A percentile compares a stretch with the other conserved stretches of the same genome.
Evolutionary conservation across 2,888 invertebrate genomes (phyloP).

Genomic region (Phania funesta): DNA sequence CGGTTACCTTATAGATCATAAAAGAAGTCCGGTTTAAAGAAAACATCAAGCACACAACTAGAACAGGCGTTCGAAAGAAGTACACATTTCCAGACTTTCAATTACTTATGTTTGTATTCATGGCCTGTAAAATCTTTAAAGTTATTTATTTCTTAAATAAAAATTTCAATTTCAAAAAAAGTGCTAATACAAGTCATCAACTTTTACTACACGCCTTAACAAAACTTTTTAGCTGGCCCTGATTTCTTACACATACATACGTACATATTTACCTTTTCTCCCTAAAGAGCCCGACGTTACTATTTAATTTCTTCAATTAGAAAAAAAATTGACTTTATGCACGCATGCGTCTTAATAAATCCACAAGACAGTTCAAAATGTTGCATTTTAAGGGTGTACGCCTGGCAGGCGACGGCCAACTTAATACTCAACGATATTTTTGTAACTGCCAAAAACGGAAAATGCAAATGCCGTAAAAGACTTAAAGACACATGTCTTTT

Average conservation of each 20-base stretch:
- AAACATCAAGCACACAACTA: too few relatives aligned
- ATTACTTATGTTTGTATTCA: too few relatives aligned
- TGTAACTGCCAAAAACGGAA: conserved; percentile 20
- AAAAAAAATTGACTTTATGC: conserved; percentile 57
- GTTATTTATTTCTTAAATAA: too few relatives aligned
- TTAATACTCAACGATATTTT: conserved; percentile 27
- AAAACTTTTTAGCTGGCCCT: background rate
- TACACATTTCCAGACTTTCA: too few relatives aligned
- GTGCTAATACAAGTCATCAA: too few relatives aligned
- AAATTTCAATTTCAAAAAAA: too few relatives aligned
- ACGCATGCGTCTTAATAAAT: conserved; percentile 58
- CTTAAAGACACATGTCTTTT: conserved; percentile 52
- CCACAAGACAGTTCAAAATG: conserved; percentile 7
- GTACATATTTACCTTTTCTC: background rate
- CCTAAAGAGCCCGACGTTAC: background rate
- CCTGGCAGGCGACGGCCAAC: conserved; percentile 17
- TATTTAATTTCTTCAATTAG: conserved; percentile 19
- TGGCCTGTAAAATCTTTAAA: too few relatives aligned
- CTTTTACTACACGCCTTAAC: too few relatives aligned
- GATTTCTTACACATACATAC: background rate
- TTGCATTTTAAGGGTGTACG: conserved; percentile 31
- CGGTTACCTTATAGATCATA: too few relatives aligned
- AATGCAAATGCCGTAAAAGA: conserved; percentile 34
- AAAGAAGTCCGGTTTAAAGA: too few relatives aligned
- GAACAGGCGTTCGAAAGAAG: too few relatives aligned